Percentiles rank a stretch among this genome's conserved stretches.
Conservation (phyloP, 1,140 invertebrate species). For the Hypsibius dujardini region DNA sequence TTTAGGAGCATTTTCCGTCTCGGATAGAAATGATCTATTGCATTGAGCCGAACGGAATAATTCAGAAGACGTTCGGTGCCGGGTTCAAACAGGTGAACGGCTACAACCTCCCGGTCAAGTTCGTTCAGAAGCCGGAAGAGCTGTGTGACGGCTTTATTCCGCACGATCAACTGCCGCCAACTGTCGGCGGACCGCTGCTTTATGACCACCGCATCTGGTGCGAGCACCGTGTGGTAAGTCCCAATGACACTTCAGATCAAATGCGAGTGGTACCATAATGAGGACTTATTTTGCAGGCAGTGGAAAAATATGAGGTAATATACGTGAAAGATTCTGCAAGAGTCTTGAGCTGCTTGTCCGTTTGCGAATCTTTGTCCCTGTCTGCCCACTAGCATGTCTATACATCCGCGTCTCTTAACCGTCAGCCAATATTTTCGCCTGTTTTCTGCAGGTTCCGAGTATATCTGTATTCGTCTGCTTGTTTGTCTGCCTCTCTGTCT, state of each 20-base stretch:
- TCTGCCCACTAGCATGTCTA: no score
- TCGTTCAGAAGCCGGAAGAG: slow-evolving; percentile 13
- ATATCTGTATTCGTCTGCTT: no score
- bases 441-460: no score
- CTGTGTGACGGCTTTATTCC: background rate
- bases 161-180: slow-evolving; percentile 2
- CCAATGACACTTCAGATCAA: background rate
- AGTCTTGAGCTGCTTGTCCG: no score
- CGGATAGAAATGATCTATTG: background rate
- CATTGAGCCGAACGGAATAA: background rate
- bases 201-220: slow-evolving; percentile 11
- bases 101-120: background rate
- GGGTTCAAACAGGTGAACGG: slow-evolving; percentile 7
- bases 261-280: background rate
- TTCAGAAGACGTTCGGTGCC: slow-evolving; percentile 12
- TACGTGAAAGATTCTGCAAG: background rate
- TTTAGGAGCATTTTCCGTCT: slow-evolving; percentile 13
- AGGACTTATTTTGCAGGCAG: slow-evolving; percentile 1
- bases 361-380: no score
- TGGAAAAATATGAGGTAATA: slow-evolving; percentile 12
- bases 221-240: background rate
- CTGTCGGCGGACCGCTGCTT: slow-evolving; percentile 4
- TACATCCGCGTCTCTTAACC: no score
- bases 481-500: no score
- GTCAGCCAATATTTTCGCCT: no score